Conservation (phyloP, 2,113 vertebrate species). For the Cepphus grylle region DNA sequence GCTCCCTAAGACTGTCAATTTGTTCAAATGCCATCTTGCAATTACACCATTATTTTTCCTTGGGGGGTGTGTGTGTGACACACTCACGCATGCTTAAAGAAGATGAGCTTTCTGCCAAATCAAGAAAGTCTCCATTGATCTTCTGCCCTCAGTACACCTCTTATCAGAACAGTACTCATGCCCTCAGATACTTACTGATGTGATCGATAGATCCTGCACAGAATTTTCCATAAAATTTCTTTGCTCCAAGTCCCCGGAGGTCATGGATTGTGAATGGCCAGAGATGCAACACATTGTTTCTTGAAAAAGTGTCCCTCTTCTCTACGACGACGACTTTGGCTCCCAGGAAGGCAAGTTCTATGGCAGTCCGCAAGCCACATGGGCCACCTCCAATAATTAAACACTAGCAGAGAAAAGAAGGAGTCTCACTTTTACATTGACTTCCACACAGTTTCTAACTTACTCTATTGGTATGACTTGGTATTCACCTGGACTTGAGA, state of each 20-base stretch:
- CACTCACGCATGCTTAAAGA: accelerated
- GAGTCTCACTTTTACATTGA: neutral
- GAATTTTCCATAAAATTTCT: slow-evolving; percentile 98
- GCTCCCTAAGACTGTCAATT: neutral
- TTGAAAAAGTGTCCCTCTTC: slow-evolving; percentile 94
- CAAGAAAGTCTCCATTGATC: neutral
- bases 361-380: slow-evolving; percentile 92
- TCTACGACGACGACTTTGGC: slow-evolving; percentile 94
- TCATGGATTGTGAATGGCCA: slow-evolving; percentile 99
- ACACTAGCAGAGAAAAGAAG: slow-evolving; percentile 76
- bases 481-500: neutral
- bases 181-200: slow-evolving; percentile 88
- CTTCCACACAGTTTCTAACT: neutral
- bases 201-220: slow-evolving; percentile 97
- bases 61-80: neutral
- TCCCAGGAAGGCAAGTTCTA: slow-evolving; percentile 92
- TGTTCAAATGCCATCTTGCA: neutral
- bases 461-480: neutral
- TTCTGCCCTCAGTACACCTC: neutral
- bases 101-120: neutral
- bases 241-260: slow-evolving; percentile 90
- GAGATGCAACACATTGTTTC: slow-evolving; percentile 96
- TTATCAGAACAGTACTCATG: neutral
- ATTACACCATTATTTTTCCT: accelerated
- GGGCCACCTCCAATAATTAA: slow-evolving; percentile 95